phyloP scores from a whole-genome alignment of 1,140 invertebrate genomes.

The Halesus radiatus region DNA sequence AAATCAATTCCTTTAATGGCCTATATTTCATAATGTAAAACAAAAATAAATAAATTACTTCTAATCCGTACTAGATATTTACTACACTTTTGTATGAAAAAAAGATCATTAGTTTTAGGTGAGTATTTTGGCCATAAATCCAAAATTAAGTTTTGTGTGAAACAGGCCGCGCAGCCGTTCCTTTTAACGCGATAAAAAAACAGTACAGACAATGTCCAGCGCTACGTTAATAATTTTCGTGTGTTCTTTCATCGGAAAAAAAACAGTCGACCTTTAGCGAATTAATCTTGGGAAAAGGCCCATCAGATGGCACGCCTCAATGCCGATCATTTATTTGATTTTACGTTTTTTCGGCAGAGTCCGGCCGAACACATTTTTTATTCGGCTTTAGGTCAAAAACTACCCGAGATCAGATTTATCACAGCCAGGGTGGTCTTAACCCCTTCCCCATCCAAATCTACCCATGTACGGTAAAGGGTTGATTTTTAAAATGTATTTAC shows the following conservation, averaged over 20 bases:
- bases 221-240: background rate
- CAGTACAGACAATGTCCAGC: background rate
- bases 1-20: no score
- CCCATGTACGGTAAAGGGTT: no score
- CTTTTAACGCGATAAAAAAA: background rate
- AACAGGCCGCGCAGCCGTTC: no score
- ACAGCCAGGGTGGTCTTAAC: conserved; percentile 6
- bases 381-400: conserved; percentile 46
- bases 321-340: conserved; percentile 39
- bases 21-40: no score
- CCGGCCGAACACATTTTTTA: conserved; percentile 40
- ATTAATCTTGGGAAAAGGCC: conserved; percentile 35
- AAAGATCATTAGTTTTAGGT: no score
- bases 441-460: background rate
- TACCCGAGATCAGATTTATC: conserved; percentile 47
- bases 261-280: background rate
- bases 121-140: no score
- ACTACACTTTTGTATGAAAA: no score
- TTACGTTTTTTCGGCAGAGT: conserved; percentile 22
- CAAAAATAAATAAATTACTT: no score
- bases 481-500: no score
- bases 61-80: no score
- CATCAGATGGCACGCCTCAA: conserved; percentile 7
- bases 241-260: background rate
- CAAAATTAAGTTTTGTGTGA: no score